Conservation (phyloP, 2,113 vertebrate genomes). For the Caretta caretta region DNA sequence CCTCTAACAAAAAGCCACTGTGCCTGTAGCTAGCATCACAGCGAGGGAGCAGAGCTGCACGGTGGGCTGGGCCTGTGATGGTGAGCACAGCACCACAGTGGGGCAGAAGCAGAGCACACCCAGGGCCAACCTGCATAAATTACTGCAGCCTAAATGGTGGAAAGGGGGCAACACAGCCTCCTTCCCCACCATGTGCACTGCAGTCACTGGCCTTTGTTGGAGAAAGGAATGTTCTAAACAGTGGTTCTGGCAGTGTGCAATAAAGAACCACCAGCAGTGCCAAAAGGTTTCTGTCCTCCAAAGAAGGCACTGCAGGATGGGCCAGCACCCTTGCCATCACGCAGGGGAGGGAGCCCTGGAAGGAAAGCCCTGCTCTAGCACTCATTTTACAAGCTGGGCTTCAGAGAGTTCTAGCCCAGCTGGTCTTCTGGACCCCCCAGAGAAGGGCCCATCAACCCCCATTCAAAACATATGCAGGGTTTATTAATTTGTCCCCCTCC, state of each 20-base stretch:
- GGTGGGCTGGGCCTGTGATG: fast-evolving
- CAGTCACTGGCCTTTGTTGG: neutral
- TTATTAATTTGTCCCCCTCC: fast-evolving
- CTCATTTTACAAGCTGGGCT: neutral
- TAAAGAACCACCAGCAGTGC: neutral
- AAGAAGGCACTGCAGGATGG: too few species aligned
- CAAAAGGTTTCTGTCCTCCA: neutral
- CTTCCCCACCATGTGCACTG: neutral
- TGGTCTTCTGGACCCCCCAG: neutral
- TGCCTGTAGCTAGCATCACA: too few species aligned
- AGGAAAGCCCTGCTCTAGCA: neutral
- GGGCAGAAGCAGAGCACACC: neutral
- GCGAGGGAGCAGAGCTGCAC: too few species aligned
- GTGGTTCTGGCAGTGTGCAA: too few species aligned
- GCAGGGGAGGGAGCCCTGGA: neutral
- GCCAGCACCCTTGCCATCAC: too few species aligned
- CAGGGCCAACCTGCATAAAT: fast-evolving
- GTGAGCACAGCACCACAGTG: too few species aligned
- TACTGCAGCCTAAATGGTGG: neutral
- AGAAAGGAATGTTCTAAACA: neutral
- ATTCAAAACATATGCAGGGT: fast-evolving
- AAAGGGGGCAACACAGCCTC: neutral
- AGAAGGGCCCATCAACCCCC: fast-evolving
- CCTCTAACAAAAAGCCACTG: too few species aligned
- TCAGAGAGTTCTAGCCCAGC: neutral